Evolutionary conservation across 2,113 vertebrate species (phyloP).

Genomic region (Pomatorhinus ruficollis): DNA sequence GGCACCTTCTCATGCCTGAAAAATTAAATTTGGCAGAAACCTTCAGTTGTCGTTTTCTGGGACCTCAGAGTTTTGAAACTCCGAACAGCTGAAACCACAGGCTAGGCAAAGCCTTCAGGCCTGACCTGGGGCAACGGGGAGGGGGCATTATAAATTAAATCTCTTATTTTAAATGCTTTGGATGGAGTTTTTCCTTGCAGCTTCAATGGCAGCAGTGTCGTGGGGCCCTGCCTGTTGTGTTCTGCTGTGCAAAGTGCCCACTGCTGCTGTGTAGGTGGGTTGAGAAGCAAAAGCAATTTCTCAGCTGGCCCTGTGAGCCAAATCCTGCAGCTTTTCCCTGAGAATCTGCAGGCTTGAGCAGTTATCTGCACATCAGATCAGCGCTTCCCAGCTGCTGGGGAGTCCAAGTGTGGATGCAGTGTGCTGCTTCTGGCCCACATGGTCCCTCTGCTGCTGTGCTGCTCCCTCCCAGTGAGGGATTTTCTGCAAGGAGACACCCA

Average conservation of each 20-base stretch:
- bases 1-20: background rate
- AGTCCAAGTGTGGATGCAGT: background rate
- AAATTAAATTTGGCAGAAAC: background rate
- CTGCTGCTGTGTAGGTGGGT: accelerated
- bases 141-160: background rate
- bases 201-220: background rate
- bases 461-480: accelerated
- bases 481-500: accelerated
- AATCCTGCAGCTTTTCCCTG: background rate
- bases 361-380: background rate
- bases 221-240: background rate
- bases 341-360: background rate
- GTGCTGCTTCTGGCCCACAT: background rate
- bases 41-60: background rate
- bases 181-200: background rate
- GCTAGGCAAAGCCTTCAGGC: background rate
- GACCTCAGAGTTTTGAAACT: background rate
- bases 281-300: background rate
- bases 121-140: background rate
- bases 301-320: background rate
- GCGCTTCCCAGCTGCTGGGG: background rate
- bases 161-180: background rate
- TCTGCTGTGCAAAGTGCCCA: background rate
- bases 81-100: background rate
- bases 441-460: accelerated